Conservation (phyloP, 2,113 vertebrate species). For the Cryptotis parvus region DNA sequence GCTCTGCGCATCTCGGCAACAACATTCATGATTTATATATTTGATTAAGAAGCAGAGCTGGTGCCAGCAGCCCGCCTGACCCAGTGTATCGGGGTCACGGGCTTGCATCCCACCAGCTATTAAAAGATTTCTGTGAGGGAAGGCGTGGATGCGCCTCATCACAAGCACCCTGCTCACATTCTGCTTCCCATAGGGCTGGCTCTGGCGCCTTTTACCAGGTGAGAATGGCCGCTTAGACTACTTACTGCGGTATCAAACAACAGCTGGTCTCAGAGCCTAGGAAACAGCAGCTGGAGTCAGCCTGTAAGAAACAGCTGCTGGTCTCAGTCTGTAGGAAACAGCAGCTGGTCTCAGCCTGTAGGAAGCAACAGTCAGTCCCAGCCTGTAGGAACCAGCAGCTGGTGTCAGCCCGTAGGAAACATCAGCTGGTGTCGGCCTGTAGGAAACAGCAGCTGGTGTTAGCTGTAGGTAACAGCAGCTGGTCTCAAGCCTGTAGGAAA, state of each 20-base stretch:
- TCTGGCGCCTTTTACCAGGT: conserved; percentile 21
- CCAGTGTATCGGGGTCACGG: conserved; percentile 61
- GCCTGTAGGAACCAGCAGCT: too few relatives aligned
- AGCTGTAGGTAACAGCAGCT: too few relatives aligned
- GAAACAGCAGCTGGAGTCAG: conserved; percentile 49
- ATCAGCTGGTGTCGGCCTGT: too few relatives aligned
- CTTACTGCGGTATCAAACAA: not conserved
- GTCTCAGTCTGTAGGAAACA: too few relatives aligned
- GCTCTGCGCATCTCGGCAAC: not conserved
- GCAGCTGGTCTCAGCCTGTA: too few relatives aligned
- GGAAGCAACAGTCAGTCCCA: too few relatives aligned
- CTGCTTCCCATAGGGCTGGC: conserved; percentile 60
- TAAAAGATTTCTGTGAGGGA: conserved; percentile 77
- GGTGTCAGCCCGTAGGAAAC: too few relatives aligned
- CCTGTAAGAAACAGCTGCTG: conserved; percentile 56
- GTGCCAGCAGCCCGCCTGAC: conserved; percentile 61
- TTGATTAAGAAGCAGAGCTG: conserved; percentile 54
- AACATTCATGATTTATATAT: conserved; percentile 77
- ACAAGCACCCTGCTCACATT: conserved; percentile 57
- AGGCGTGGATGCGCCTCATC: conserved; percentile 44
- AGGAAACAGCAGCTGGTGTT: too few relatives aligned
- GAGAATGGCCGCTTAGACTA: not conserved
- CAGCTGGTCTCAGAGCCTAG: too few relatives aligned
- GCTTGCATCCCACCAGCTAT: conserved; percentile 70
- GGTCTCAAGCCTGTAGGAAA: too few relatives aligned